Evolutionary conservation across 2,113 vertebrate species (phyloP).

Genomic region (Eidolon helvum): DNA sequence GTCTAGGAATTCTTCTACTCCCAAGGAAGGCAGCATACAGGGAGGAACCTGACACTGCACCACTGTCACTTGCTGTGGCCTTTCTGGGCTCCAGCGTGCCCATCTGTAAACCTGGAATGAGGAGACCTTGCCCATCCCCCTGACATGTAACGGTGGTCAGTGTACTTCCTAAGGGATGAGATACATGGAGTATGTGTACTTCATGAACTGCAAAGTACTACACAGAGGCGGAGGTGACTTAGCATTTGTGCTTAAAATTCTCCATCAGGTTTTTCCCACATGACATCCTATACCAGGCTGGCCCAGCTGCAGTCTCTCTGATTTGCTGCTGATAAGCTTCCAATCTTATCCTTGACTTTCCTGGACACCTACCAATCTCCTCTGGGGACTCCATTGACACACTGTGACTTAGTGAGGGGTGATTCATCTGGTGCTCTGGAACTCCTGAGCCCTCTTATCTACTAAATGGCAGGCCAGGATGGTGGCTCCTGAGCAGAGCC

Average conservation of each 20-base stretch:
- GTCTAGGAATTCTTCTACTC: not conserved
- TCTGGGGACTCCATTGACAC: not conserved
- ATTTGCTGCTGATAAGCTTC: not conserved
- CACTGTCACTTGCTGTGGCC: not conserved
- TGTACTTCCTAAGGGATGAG: not conserved
- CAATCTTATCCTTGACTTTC: not conserved
- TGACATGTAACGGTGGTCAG: not conserved
- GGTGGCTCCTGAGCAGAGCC: slow-evolving; percentile 18
- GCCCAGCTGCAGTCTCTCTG: not conserved
- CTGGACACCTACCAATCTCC: not conserved
- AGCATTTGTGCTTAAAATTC: not conserved
- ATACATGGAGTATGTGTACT: not conserved
- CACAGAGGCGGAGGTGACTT: not conserved
- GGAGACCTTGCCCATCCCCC: not conserved
- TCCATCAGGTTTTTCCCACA: not conserved
- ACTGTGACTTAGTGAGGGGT: not conserved
- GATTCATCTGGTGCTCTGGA: not conserved
- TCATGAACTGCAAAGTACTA: not conserved
- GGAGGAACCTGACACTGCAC: not conserved
- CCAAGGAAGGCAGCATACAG: not conserved
- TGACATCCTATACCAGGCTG: not conserved
- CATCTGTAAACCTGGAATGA: not conserved
- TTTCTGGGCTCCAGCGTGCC: not conserved
- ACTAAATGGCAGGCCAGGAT: not conserved
- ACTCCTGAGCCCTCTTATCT: not conserved